phyloP scores from a whole-genome alignment of 2,113 vertebrate genomes.

The Hypocryptadius cinnamomeus region DNA sequence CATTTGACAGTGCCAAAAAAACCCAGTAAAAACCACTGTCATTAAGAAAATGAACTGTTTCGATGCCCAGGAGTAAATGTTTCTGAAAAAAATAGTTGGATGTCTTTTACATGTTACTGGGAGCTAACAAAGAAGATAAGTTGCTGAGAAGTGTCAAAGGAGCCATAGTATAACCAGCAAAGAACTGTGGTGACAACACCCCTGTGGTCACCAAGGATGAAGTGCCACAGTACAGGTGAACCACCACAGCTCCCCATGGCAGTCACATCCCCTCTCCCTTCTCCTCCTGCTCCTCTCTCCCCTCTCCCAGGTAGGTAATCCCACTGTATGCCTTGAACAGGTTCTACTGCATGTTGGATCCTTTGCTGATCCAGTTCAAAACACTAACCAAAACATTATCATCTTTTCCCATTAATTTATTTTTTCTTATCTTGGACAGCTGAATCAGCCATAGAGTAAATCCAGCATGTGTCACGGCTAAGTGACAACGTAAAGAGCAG shows the following conservation, averaged over 20 bases:
- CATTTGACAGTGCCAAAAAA: not conserved
- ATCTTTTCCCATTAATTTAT: not conserved
- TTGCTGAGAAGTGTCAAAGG: not conserved
- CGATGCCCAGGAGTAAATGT: not conserved
- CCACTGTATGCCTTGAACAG: not conserved
- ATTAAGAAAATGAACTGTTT: not conserved
- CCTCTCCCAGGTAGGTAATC: not conserved
- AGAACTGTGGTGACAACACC: not conserved
- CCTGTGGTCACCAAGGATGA: not conserved
- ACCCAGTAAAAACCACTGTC: not conserved
- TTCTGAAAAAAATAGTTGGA: not conserved
- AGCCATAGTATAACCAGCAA: not conserved
- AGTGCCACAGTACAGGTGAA: not conserved
- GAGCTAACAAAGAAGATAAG: not conserved
- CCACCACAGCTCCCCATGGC: fast-evolving
- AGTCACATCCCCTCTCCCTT: not conserved
- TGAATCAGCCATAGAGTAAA: not conserved
- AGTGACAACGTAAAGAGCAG: not conserved
- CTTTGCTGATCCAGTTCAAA: not conserved
- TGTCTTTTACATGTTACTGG: not conserved
- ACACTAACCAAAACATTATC: not conserved
- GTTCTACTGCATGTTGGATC: not conserved
- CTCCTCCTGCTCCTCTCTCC: not conserved
- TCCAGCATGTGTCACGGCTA: not conserved
- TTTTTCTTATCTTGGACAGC: not conserved